Evolutionary conservation across 2,888 invertebrate genomes (phyloP).

Genomic region (Drosophila ezoana): DNA sequence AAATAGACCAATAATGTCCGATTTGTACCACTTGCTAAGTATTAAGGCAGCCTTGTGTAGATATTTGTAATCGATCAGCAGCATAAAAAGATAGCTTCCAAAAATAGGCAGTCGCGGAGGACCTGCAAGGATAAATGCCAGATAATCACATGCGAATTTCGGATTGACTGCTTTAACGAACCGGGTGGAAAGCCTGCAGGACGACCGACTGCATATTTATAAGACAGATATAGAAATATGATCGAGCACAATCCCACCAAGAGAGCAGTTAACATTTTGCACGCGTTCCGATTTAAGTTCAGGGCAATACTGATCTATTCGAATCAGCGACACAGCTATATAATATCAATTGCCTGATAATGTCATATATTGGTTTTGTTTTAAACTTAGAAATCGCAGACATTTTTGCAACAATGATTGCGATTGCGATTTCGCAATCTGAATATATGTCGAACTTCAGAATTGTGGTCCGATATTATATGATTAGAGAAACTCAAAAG

Average conservation of each 20-base stretch:
- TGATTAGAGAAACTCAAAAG: conserved; percentile 1
- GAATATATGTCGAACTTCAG: not conserved
- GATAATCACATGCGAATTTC: not conserved
- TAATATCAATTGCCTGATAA: conserved; percentile 19
- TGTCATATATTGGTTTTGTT: not conserved
- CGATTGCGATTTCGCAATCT: conserved; percentile 11
- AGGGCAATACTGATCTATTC: conserved; percentile 38
- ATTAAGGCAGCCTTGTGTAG: conserved; percentile 86
- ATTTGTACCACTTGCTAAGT: conserved; percentile 87
- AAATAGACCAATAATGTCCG: conserved; percentile 87
- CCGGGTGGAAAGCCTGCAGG: conserved; percentile 87
- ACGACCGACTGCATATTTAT: conserved; percentile 84
- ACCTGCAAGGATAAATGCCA: conserved; percentile 84
- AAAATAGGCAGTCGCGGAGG: conserved; percentile 88
- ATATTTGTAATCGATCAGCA: conserved; percentile 86
- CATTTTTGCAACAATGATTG: not conserved
- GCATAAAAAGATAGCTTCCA: conserved; percentile 87
- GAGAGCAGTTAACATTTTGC: conserved; percentile 81
- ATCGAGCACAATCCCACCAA: conserved; percentile 81
- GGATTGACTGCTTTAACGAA: conserved; percentile 67
- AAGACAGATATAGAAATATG: conserved; percentile 83
- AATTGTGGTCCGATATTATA: conserved; percentile 4
- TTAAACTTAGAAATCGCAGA: conserved; percentile 1
- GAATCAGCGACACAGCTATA: not conserved
- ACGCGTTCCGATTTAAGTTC: conserved; percentile 17